A percentile compares a stretch with the other conserved stretches of the same genome.
These are phyloP conservation scores for Bradysia coprophila DNA, from an alignment of 1,140 invertebrate genomes.

Conservation along the genomic window DNA sequence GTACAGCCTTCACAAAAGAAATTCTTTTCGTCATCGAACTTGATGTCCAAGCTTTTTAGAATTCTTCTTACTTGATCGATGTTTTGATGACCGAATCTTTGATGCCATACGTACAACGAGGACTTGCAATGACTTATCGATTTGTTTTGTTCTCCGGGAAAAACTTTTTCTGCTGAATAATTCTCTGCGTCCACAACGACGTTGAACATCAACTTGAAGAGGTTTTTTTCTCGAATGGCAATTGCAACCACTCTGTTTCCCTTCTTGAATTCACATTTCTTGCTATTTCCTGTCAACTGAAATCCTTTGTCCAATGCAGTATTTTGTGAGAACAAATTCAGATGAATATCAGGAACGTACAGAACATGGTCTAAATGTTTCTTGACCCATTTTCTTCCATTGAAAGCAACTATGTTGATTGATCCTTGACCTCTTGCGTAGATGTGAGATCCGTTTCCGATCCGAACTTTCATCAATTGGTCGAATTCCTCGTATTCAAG, in stretches of 20 bases:
- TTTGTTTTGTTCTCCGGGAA: too few relatives aligned
- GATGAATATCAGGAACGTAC: conserved; percentile 19
- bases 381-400: neutral
- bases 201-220: conserved; percentile 9
- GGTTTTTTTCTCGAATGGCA: conserved; percentile 8
- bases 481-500: neutral
- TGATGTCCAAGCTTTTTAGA: conserved; percentile 13
- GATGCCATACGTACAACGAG: conserved; percentile 19
- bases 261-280: conserved; percentile 10
- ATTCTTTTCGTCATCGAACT: conserved; percentile 7
- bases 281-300: conserved; percentile 11
- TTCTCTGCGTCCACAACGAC: conserved; percentile 4
- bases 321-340: too few relatives aligned
- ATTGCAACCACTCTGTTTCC: conserved; percentile 9
- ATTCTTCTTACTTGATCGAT: conserved; percentile 15
- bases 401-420: neutral
- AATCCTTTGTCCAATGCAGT: conserved; percentile 11
- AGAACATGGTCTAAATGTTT: conserved; percentile 10
- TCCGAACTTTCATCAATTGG: too few relatives aligned
- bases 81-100: conserved; percentile 23
- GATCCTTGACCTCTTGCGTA: neutral
- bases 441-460: neutral
- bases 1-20: conserved; percentile 17
- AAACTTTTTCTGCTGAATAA: neutral
- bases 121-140: too few relatives aligned